Percentiles rank a stretch among this genome's conserved stretches.
phyloP scores from a whole-genome alignment of 1,140 invertebrate species.

The Glossosoma conforme region DNA sequence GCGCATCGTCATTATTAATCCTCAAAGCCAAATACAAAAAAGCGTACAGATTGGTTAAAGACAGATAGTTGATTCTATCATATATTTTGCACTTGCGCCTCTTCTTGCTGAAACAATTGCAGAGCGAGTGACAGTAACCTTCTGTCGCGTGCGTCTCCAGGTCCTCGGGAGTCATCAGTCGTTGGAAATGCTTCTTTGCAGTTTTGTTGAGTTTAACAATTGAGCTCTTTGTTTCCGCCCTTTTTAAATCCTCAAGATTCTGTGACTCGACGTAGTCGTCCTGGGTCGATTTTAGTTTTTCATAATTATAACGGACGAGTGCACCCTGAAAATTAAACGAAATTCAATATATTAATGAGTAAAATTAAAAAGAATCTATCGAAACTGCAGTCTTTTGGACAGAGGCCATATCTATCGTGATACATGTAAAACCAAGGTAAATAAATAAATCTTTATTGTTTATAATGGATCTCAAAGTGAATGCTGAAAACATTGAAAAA shows the following conservation, averaged over 20 bases:
- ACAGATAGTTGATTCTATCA: conserved; percentile 7
- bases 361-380: too few relatives aligned
- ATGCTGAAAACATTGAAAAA: not conserved
- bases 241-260: conserved; percentile 32
- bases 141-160: conserved; percentile 10
- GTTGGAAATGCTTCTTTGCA: conserved; percentile 11
- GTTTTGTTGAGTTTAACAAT: conserved; percentile 31
- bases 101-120: conserved; percentile 15
- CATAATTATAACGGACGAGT: conserved; percentile 32
- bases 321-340: conserved; percentile 7
- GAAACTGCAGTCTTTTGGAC: too few relatives aligned
- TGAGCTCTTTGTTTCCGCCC: conserved; percentile 5
- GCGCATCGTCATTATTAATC: conserved; percentile 51
- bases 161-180: conserved; percentile 4
- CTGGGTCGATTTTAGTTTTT: conserved; percentile 35
- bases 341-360: not conserved
- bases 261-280: conserved; percentile 36
- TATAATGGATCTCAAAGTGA: too few relatives aligned
- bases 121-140: conserved; percentile 15
- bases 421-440: too few relatives aligned
- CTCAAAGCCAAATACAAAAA: conserved; percentile 53
- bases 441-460: too few relatives aligned
- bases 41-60: conserved; percentile 42
- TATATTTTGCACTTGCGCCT: not conserved
- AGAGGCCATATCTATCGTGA: too few relatives aligned